These are phyloP conservation scores for Scaptodrosophila latifasciaeformis DNA, from an alignment of 2,888 invertebrate species.

Conservation along the genomic window DNA sequence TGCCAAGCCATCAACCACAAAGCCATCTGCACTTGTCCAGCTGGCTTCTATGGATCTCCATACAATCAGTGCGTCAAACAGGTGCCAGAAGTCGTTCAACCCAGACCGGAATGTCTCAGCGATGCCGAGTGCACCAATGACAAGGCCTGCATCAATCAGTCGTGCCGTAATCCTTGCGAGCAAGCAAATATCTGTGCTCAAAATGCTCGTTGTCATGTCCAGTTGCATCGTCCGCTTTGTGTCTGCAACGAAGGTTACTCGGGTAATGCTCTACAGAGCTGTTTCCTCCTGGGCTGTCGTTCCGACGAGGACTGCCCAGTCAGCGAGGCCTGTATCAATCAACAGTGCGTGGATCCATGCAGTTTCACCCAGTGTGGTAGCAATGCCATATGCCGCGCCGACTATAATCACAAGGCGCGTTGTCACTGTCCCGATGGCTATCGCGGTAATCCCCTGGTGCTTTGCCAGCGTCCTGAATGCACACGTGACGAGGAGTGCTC, in stretches of 20 bases:
- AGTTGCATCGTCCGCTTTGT: conserved; percentile 87
- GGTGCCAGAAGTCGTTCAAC: conserved; percentile 75
- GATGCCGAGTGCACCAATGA: conserved; percentile 88
- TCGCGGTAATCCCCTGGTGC: conserved; percentile 86
- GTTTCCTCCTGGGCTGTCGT: conserved; percentile 88
- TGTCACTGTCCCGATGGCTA: conserved; percentile 87
- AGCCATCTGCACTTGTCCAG: conserved; percentile 88
- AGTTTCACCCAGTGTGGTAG: conserved; percentile 85
- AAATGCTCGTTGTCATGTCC: conserved; percentile 86
- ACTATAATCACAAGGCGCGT: conserved; percentile 84
- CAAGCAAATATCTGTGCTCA: conserved; percentile 82
- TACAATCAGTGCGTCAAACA: conserved; percentile 82
- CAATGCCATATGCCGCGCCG: conserved; percentile 86
- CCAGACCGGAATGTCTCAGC: conserved; percentile 84
- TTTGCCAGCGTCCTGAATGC: conserved; percentile 87
- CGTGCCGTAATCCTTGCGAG: conserved; percentile 86
- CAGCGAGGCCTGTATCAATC: conserved; percentile 87
- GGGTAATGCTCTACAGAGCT: conserved; percentile 87
- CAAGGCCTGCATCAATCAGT: conserved; percentile 86
- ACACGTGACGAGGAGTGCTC: conserved; percentile 85
- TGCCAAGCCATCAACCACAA: conserved; percentile 87
- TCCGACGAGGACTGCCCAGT: conserved; percentile 89
- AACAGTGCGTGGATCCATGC: conserved; percentile 88
- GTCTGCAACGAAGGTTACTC: conserved; percentile 87
- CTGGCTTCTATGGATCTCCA: conserved; percentile 85